Base-by-base conservation (phyloP, 2,797 vertebrate genomes). In the Trachops cirrhosus region DNA sequence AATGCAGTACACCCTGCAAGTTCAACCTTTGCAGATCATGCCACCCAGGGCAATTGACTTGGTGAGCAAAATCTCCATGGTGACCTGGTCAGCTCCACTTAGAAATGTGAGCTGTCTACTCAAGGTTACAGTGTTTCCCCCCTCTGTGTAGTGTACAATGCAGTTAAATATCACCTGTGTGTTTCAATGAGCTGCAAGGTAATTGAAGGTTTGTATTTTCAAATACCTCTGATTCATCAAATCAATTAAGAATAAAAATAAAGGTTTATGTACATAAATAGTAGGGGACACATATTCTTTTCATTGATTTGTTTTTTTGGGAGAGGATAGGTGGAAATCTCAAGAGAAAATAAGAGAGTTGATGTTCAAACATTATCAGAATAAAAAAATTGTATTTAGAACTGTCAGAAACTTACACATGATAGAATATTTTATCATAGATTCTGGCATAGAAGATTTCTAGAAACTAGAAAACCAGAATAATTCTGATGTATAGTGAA, bases 61-160 rank as follows among this genome's bases (percentile, higher is more conserved):
- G 57, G 68, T 22, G 52, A 95, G 57, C 1, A 22, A 87, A 85
- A 97, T 96, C 74, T 95, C 96, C 95, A 90, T 70, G 73, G 93
- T 1, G 88, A 48, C 84, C 52, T 92, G 80, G 82, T 75, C 67
- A 95, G 74, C 71, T 26, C 2, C 18, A 44, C 52, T 84, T 82
- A 93, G 90, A 97, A 97, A 77, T 83, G 96, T 34, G 84, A 97
- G 68, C 90, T 85, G 29, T 71, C 95, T 93, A 93, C 82, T 96
- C 32, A 93, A 92, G 90, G 78, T 52, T 94, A 68, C 21, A 32
- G 3, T 78, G 9, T 6, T 48, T 22, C 44, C 80, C 34, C 26
- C 52, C 18, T 95, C 12, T n/a, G 37, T 86, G 21, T 39, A 7
- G 68, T 87, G 29, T 39, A 5, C 74, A 90, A 0, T 70, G 57